A percentile compares a stretch with the other conserved stretches of the same genome.
These are phyloP conservation scores for Carcinoscorpius rotundicauda DNA, from an alignment of 1,140 invertebrate species.

Conservation along the genomic window DNA sequence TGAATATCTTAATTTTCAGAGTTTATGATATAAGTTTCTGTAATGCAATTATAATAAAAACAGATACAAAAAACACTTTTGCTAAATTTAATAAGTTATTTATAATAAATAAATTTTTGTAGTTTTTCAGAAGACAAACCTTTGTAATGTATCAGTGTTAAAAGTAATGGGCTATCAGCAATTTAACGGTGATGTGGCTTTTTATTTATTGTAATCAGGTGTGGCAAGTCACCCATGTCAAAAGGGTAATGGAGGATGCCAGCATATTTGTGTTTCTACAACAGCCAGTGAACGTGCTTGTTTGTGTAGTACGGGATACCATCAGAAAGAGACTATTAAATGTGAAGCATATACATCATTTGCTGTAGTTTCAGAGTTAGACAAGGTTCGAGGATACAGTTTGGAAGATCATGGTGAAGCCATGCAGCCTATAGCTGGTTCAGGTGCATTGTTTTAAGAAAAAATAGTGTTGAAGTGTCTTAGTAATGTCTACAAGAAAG, in stretches of 20 bases:
- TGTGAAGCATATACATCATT: conserved; percentile 79
- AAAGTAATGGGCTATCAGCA: too few relatives aligned
- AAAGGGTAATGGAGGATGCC: conserved; percentile 75
- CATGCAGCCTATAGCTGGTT: conserved; percentile 83
- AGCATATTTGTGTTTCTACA: conserved; percentile 81
- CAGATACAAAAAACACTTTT: too few relatives aligned
- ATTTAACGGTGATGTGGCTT: too few relatives aligned
- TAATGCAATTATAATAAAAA: too few relatives aligned
- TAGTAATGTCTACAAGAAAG: too few relatives aligned
- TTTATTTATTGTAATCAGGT: conserved; percentile 5
- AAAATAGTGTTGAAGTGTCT: too few relatives aligned
- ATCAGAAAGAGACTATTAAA: conserved; percentile 50
- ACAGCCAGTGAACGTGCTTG: conserved; percentile 56
- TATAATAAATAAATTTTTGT: too few relatives aligned
- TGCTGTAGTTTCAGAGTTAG: conserved; percentile 76
- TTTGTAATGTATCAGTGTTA: too few relatives aligned
- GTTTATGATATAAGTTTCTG: too few relatives aligned
- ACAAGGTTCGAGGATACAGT: conserved; percentile 75
- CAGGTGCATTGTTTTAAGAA: conserved; percentile 36
- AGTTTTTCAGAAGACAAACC: too few relatives aligned
- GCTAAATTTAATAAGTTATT: too few relatives aligned
- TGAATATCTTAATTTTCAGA: too few relatives aligned
- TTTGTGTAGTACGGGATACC: conserved; percentile 73
- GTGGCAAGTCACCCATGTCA: conserved; percentile 71
- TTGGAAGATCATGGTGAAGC: conserved; percentile 72